Evolutionary conservation across 2,888 invertebrate genomes (phyloP), one percentile per base, ranked within the genome.

Genomic region (Agrotis puta): DNA sequence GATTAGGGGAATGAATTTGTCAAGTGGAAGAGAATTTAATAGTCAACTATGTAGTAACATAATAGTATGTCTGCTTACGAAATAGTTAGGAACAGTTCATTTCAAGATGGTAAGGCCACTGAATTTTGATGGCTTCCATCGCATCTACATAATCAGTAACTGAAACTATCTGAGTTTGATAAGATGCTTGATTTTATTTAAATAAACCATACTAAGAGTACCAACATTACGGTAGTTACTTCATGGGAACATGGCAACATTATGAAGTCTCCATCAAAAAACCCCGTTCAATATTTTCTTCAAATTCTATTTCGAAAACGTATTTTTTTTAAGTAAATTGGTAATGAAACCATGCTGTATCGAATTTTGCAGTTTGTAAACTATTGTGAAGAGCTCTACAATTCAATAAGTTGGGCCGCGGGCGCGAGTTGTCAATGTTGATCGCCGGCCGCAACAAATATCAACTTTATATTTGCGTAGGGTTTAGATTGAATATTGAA

Each of bases 371-470:
- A 78, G 85, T 86, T 84, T 65, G 83, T 83, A 67, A 91, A 91
- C 90, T 91, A 89, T 89, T 87, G 83, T 81, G 66, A 85, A 83
- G 85, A 84, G 89, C 79, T 89, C 88, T 90, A 91, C 92, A 92
- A 92, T 92, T 92, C 91, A 92, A 92, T 92, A 92, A 92, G 89
- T 87, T 79, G 27, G 47, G 14, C 39, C 84, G 83, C 79, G 74
- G 81, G 82, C 67, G 74, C 74, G 62, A 81, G 74, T 82, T 81
- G 82, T 82, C 79, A 77, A 84, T 83, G 81, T 76, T 83, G 76
- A 79, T 39, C 24, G n/a, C n/a, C 14, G 48, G n/a, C 75, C 85
- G 74, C 85, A 80, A 66, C 76, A 69, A 61, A 61, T 64, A 51
- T 70, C 74, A 83, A 88, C 86, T 86, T 85, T 14, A 16, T 50